Percentiles rank a stretch among this genome's conserved stretches.
These are phyloP conservation scores for Coboldia fuscipes DNA, from an alignment of 1,140 invertebrate species.

Conservation along the genomic window DNA sequence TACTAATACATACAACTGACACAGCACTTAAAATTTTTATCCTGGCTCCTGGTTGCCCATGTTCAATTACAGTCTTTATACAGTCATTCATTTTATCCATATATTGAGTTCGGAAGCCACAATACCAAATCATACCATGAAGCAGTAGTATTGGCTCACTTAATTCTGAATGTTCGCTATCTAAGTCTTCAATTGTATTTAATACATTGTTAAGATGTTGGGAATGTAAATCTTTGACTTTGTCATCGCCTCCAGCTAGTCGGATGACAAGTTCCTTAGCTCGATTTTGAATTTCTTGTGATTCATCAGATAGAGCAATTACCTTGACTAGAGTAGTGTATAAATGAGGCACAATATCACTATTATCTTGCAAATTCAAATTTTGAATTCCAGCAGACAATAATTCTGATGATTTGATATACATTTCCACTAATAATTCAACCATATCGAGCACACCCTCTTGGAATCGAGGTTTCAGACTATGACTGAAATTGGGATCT, in stretches of 20 bases:
- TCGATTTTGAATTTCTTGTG: slow-evolving; percentile 3
- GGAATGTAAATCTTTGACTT: slow-evolving; percentile 7
- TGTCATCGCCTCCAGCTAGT: slow-evolving; percentile 1
- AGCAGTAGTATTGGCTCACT: slow-evolving; percentile 15
- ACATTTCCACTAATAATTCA: slow-evolving; percentile 3
- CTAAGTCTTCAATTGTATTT: slow-evolving; percentile 11
- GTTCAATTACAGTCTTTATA: slow-evolving; percentile 12
- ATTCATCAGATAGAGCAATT: slow-evolving; percentile 11
- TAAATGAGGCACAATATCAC: slow-evolving; percentile 9
- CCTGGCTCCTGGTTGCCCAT: slow-evolving; percentile 13
- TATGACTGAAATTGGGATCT: slow-evolving; percentile 18
- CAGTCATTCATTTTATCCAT: slow-evolving; percentile 9
- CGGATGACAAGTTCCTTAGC: slow-evolving; percentile 9
- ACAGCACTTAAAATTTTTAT: slow-evolving; percentile 15
- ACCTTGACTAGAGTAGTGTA: slow-evolving; percentile 12
- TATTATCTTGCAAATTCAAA: slow-evolving; percentile 3
- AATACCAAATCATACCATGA: slow-evolving; percentile 14
- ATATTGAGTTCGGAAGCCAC: slow-evolving; percentile 9
- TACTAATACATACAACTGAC: slow-evolving; percentile 8
- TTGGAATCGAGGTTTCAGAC: slow-evolving; percentile 9
- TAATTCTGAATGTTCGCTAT: slow-evolving; percentile 11
- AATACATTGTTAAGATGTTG: slow-evolving; percentile 9
- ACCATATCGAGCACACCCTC: slow-evolving; percentile 11
- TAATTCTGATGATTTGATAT: background rate
- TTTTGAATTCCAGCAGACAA: slow-evolving; percentile 6